Conservation (phyloP, 2,797 vertebrate species). For the Betta splendens region DNA sequence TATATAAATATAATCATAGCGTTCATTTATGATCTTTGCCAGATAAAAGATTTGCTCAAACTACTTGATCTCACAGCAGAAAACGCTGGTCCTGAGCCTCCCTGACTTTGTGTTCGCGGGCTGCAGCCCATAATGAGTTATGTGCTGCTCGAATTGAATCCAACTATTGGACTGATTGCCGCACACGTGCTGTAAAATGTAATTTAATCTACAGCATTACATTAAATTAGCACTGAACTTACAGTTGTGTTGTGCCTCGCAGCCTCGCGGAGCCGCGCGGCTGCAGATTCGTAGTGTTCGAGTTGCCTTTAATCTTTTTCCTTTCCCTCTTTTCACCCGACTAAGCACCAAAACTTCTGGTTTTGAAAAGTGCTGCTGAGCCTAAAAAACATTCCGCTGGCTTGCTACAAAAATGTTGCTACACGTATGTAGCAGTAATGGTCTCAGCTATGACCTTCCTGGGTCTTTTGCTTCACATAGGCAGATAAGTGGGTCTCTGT, state of each 20-base stretch:
- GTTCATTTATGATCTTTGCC: conserved; percentile 8
- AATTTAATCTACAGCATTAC: neutral
- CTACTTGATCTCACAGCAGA: neutral
- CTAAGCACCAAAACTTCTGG: neutral
- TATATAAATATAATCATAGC: too few species aligned
- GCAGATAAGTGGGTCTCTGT: conserved; percentile 60
- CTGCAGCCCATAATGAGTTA: neutral
- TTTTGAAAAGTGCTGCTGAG: neutral
- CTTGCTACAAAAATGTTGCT: too few species aligned
- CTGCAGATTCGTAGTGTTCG: neutral
- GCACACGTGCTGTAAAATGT: neutral
- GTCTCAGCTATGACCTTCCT: conserved; percentile 50
- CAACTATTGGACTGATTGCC: neutral
- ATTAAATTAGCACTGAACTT: neutral
- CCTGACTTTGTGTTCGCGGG: neutral
- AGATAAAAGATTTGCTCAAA: neutral
- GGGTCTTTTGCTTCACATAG: conserved; percentile 43
- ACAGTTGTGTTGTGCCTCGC: neutral
- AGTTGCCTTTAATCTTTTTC: neutral
- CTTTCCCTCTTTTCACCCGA: neutral
- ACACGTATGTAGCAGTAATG: too few species aligned
- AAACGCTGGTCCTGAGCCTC: too few species aligned
- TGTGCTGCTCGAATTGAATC: neutral
- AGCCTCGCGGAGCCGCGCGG: neutral
- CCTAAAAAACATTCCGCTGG: neutral